Conservation (phyloP, 2,113 vertebrate species). For the Aptenodytes patagonicus region DNA sequence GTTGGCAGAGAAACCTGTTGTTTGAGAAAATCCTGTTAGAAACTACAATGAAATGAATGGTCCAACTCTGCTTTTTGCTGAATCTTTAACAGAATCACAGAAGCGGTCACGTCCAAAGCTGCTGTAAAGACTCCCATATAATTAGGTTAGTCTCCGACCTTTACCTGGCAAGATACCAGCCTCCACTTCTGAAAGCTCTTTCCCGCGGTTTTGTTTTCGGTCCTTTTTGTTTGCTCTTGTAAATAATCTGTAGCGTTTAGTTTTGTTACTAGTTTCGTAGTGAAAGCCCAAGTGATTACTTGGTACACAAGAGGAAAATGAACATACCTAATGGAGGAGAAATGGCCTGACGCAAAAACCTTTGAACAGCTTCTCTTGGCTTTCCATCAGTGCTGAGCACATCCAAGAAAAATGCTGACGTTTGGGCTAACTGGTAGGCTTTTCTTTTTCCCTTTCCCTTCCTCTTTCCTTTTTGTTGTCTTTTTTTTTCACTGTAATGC, state of each 20-base stretch:
- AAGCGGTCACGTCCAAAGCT: not conserved
- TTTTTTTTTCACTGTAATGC: not conserved
- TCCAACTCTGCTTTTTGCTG: not conserved
- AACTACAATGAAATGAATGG: not conserved
- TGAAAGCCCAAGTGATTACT: not conserved
- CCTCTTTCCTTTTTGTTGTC: not conserved
- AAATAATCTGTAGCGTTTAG: not conserved
- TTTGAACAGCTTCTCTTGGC: not conserved
- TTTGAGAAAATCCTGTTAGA: not conserved
- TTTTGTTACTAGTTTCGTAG: not conserved
- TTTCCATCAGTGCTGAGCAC: not conserved
- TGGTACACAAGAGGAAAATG: not conserved
- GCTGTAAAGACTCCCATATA: not conserved
- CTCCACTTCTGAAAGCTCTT: not conserved
- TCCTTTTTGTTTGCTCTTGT: not conserved
- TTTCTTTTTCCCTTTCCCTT: not conserved
- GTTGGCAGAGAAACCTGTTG: not conserved
- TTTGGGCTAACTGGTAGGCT: not conserved
- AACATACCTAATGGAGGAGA: not conserved
- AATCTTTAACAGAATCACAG: not conserved
- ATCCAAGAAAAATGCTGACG: not conserved
- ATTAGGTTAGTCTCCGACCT: not conserved
- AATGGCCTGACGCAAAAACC: not conserved
- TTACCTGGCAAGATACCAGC: not conserved
- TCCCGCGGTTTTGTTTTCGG: fast-evolving